These are phyloP conservation scores for Synodontis membranacea DNA, from an alignment of 2,113 vertebrate species.

Conservation along the genomic window DNA sequence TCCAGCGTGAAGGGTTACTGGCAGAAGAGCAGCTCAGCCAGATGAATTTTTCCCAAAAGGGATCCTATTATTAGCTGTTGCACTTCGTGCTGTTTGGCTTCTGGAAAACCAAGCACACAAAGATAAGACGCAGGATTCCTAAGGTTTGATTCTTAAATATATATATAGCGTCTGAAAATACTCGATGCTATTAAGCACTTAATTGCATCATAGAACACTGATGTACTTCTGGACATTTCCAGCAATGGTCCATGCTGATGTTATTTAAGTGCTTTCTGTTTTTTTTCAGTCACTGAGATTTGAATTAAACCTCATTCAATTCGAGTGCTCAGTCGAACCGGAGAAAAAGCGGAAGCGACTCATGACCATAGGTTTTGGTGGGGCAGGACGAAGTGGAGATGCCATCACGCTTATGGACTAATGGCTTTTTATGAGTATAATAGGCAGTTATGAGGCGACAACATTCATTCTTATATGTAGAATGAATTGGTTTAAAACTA, in stretches of 20 bases:
- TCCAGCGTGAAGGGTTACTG: background rate
- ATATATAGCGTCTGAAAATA: background rate
- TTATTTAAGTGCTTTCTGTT: background rate
- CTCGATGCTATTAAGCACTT: background rate
- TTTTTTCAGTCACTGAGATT: background rate
- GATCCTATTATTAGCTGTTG: conserved; percentile 12
- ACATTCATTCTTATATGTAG: background rate
- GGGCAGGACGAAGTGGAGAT: background rate
- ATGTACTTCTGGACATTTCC: background rate
- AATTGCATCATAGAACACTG: background rate
- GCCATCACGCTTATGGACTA: background rate
- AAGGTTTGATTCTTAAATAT: background rate
- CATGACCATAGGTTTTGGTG: background rate
- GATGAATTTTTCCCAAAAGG: background rate
- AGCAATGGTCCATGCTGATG: background rate
- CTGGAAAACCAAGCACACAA: background rate
- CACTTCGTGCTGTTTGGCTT: background rate
- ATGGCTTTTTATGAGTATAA: background rate
- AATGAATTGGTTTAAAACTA: background rate
- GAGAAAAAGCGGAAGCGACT: background rate
- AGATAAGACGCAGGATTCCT: background rate
- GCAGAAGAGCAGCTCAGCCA: background rate
- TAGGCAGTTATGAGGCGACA: background rate
- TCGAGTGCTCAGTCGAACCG: background rate
- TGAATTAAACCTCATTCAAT: background rate